Evolutionary conservation across 2,113 vertebrate genomes (phyloP).

Genomic region (Pongo abelii): DNA sequence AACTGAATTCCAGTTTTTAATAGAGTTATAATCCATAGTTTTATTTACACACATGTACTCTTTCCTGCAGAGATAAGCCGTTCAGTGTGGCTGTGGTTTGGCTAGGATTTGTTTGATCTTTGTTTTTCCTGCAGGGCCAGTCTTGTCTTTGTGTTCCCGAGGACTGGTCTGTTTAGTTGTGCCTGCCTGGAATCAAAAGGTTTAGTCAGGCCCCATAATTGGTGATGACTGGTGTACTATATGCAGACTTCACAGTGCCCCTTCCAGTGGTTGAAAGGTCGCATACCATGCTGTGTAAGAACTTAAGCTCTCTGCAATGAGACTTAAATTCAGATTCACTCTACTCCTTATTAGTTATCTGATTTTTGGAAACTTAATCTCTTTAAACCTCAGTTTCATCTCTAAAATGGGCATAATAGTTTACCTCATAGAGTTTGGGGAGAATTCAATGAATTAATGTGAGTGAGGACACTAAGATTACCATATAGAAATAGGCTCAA

Average conservation of each 20-base stretch:
- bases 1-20: neutral
- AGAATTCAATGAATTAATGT: neutral
- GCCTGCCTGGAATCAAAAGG: neutral
- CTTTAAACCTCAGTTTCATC: slow-evolving; percentile 3
- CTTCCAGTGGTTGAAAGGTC: neutral
- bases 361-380: neutral
- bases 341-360: neutral
- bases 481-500: neutral
- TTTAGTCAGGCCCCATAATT: neutral
- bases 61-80: neutral
- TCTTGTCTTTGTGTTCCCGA: neutral
- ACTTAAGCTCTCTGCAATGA: neutral
- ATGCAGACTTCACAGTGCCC: neutral
- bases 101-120: neutral
- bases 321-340: neutral
- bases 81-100: neutral
- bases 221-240: neutral
- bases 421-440: neutral
- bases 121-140: slow-evolving; percentile 28
- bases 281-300: neutral
- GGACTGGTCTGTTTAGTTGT: slow-evolving; percentile 63
- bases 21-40: neutral
- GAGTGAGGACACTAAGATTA: neutral
- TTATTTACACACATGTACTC: neutral
- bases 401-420: neutral